Percentiles rank a stretch among this genome's conserved stretches.
These are phyloP conservation scores for Eupithecia exiguata DNA, from an alignment of 2,888 invertebrate species.

Conservation along the genomic window DNA sequence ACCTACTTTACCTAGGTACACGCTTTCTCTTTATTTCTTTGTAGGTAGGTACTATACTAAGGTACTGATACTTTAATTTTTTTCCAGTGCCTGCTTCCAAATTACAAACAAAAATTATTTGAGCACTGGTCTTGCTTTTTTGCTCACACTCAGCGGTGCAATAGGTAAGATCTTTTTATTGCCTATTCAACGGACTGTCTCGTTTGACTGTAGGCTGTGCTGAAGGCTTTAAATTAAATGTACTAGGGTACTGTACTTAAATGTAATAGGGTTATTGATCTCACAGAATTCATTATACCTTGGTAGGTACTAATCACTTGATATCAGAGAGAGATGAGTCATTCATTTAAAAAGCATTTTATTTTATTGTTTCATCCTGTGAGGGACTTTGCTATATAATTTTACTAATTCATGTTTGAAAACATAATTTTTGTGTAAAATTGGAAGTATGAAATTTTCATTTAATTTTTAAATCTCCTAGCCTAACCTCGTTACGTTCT, in stretches of 20 bases:
- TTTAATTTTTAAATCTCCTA: background rate
- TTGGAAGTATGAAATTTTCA: background rate
- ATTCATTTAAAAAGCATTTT: background rate
- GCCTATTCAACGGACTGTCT: background rate
- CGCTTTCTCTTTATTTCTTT: background rate
- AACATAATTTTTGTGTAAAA: background rate
- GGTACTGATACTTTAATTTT: constrained; percentile 24
- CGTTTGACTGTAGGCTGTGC: too few species aligned
- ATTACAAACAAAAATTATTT: constrained; percentile 72
- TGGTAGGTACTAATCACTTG: background rate
- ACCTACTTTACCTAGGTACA: background rate
- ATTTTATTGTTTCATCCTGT: constrained; percentile 2
- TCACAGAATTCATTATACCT: background rate
- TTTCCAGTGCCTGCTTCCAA: constrained; percentile 76
- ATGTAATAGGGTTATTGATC: background rate
- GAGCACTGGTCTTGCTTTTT: constrained; percentile 75
- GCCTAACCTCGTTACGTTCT: background rate
- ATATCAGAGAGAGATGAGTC: background rate
- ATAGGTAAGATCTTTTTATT: constrained; percentile 66
- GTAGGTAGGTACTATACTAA: background rate
- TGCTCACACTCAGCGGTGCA: constrained; percentile 75
- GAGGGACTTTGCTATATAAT: background rate
- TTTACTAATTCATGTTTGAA: background rate
- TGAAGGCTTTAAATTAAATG: background rate
- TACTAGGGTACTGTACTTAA: too few species aligned